phyloP scores from a whole-genome alignment of 2,797 vertebrate genomes.

The Meriones psammophilus region DNA sequence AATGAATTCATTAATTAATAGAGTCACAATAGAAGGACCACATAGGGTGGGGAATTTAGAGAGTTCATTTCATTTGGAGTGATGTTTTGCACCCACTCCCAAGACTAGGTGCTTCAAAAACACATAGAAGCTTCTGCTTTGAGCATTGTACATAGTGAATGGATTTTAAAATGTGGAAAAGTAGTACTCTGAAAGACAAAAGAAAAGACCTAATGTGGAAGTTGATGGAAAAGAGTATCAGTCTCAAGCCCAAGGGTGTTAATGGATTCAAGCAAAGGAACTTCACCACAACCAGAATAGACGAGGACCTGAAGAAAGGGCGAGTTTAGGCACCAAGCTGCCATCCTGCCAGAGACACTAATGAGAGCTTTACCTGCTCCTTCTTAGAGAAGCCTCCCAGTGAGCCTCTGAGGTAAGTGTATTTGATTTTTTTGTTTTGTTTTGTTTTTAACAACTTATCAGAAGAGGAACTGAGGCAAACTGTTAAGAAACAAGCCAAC shows the following conservation, averaged over 20 bases:
- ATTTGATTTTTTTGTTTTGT: background rate
- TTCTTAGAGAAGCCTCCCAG: background rate
- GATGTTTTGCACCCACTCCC: background rate
- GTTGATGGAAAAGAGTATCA: background rate
- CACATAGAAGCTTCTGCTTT: background rate
- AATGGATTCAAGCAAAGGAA: background rate
- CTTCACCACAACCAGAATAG: background rate
- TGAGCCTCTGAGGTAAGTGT: background rate
- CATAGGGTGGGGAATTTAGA: background rate
- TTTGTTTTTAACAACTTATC: slow-evolving; percentile 4
- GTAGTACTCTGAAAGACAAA: background rate
- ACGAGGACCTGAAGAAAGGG: too few relatives aligned
- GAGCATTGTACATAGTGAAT: background rate
- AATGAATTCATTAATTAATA: background rate
- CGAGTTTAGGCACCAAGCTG: fast-evolving
- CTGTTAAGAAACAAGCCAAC: slow-evolving; percentile 43
- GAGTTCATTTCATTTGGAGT: background rate
- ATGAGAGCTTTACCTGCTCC: background rate
- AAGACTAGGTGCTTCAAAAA: background rate
- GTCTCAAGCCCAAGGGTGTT: background rate
- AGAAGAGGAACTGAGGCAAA: slow-evolving; percentile 49
- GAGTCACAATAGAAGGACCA: background rate
- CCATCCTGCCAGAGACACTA: background rate
- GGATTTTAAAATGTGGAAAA: background rate
- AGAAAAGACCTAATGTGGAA: background rate